Percentiles rank a stretch among this genome's conserved stretches.
Evolutionary conservation across 2,888 invertebrate genomes (phyloP).

Genomic region (Scaptomyza reducta): DNA sequence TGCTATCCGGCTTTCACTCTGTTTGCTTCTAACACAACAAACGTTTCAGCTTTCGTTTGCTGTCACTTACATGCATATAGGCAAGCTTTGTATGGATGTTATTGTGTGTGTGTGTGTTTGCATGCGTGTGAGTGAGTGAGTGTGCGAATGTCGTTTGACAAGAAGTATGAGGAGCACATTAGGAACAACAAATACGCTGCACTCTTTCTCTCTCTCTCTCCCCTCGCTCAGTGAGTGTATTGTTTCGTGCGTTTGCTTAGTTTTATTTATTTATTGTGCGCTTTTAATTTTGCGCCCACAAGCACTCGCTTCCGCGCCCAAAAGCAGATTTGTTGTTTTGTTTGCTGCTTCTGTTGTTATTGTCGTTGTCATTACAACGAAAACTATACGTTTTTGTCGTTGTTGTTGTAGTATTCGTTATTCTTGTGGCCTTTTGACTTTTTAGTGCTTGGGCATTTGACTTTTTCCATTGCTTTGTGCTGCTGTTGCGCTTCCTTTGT

Average conservation of each 20-base stretch:
- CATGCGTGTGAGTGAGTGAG: neutral
- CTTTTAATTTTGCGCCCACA: constrained; percentile 51
- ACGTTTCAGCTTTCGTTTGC: constrained; percentile 15
- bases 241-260: constrained; percentile 68
- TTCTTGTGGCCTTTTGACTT: constrained; percentile 72
- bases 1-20: neutral
- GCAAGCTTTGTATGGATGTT: neutral
- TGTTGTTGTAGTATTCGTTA: constrained; percentile 24
- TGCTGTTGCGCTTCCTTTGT: constrained; percentile 21
- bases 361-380: constrained; percentile 60
- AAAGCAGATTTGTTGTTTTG: constrained; percentile 14
- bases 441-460: constrained; percentile 71
- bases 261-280: constrained; percentile 73
- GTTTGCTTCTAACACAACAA: neutral
- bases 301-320: neutral
- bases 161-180: constrained; percentile 23
- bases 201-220: neutral
- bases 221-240: constrained; percentile 41
- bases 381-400: constrained; percentile 13
- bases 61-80: constrained; percentile 22
- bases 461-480: constrained; percentile 46
- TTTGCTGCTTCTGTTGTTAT: constrained; percentile 13
- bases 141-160: constrained; percentile 16
- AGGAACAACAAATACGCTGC: constrained; percentile 35
- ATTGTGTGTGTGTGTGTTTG: constrained; percentile 4